Evolutionary conservation across 2,113 vertebrate species (phyloP).

Genomic region (Limnothrissa miodon): DNA sequence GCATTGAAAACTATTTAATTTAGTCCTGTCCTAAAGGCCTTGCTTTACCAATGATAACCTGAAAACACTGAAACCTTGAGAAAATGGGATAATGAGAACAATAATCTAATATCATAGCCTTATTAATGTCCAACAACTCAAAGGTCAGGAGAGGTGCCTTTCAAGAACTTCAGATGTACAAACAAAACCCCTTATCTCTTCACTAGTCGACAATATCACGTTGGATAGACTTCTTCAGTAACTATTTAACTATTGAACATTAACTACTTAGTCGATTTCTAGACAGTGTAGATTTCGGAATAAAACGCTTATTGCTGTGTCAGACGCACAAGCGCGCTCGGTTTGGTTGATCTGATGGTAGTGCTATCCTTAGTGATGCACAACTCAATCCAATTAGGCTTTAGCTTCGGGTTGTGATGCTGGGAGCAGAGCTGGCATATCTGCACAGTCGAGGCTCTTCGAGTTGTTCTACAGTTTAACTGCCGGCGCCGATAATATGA

Average conservation of each 20-base stretch:
- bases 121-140: not conserved
- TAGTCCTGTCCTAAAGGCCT: no score
- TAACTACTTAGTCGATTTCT: not conserved
- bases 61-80: no score
- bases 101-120: not conserved
- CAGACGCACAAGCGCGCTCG: slow-evolving; percentile 12
- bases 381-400: slow-evolving; percentile 66
- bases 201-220: not conserved
- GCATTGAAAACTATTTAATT: no score
- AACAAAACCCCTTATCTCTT: not conserved
- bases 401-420: slow-evolving; percentile 49
- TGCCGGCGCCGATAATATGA: slow-evolving; percentile 14
- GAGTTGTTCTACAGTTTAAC: slow-evolving; percentile 22
- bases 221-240: not conserved
- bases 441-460: slow-evolving; percentile 22
- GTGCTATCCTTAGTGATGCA: slow-evolving; percentile 72
- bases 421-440: slow-evolving; percentile 31
- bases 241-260: not conserved
- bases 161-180: not conserved
- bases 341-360: slow-evolving; percentile 53
- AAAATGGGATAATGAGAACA: no score
- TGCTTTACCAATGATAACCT: no score
- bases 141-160: not conserved
- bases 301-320: not conserved
- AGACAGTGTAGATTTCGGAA: not conserved